Conservation (phyloP, 2,888 invertebrate species). For the Trissoscelio sp. region DNA sequence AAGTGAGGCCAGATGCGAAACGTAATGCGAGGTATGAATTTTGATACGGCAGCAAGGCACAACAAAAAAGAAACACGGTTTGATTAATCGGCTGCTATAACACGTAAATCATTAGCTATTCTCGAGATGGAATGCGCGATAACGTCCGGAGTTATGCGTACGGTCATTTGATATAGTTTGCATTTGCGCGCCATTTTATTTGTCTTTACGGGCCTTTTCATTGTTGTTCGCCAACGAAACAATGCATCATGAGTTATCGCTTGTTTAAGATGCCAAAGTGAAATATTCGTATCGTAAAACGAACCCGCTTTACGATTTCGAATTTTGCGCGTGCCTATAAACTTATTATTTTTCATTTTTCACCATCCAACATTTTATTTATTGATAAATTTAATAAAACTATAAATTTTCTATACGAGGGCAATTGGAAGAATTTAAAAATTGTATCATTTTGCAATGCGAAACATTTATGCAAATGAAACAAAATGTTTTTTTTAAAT, state of each 20-base stretch:
- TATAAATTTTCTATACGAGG: too few relatives aligned
- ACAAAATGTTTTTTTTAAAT: too few relatives aligned
- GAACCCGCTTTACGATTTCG: slow-evolving; percentile 3
- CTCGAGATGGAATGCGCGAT: slow-evolving; percentile 57
- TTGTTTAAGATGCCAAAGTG: slow-evolving; percentile 37
- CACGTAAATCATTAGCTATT: slow-evolving; percentile 62
- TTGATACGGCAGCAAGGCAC: slow-evolving; percentile 57
- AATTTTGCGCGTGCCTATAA: not conserved
- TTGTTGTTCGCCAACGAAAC: slow-evolving; percentile 32
- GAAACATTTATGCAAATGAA: too few relatives aligned
- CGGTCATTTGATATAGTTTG: slow-evolving; percentile 62
- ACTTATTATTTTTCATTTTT: too few relatives aligned
- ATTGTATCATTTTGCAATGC: too few relatives aligned
- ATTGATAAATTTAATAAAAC: too few relatives aligned
- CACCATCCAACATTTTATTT: too few relatives aligned
- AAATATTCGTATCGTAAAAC: slow-evolving; percentile 29
- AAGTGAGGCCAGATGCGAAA: slow-evolving; percentile 68
- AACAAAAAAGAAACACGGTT: slow-evolving; percentile 51
- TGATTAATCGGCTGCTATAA: slow-evolving; percentile 61
- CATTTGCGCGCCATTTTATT: slow-evolving; percentile 47
- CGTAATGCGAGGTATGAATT: slow-evolving; percentile 65
- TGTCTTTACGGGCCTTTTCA: slow-evolving; percentile 48
- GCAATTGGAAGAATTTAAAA: too few relatives aligned
- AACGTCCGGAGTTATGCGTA: slow-evolving; percentile 46
- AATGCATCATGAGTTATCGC: slow-evolving; percentile 49